Evolutionary conservation across 2,888 invertebrate species (phyloP), one percentile per base, ranked within the genome.

Genomic region (Zygaena filipendulae): DNA sequence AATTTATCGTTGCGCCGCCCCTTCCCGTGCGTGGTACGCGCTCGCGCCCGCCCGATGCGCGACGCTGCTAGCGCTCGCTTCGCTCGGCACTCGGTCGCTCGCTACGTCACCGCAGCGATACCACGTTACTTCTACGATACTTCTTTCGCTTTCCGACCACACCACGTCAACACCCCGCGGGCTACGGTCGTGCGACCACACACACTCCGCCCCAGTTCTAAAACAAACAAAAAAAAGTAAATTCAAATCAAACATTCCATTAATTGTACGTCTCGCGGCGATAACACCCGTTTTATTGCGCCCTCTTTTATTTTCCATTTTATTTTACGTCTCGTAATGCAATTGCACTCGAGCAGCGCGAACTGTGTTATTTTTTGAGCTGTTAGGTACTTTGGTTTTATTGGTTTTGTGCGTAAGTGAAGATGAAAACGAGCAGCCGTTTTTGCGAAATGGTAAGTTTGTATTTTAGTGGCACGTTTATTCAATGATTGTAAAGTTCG

Each of bases 311-410:
- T 63, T 62, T 61, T 54, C 60, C 46, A 62, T 72, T 70, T 71
- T 71, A 74, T 71, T 64, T 67, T 64, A 52, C 60, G 53, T 64
- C 58, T 52, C 51, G 52, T 71, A 77, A 74, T 74, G 67, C 72
- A 71, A 75, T 74, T 74, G 70, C 72, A 74, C 48, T 68, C 68
- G 62, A 71, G 62, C 67, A 64, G 51, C 59, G 57, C 63, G 59
- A 58, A 55, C 60, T 48, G 49, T 63, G 62, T 61, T 67, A 64
- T 61, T 60, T 58, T 58, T 58, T 53, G 43, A 49, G 47, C 53
- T 54, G 57, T 61, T 60, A 55, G 53, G n/a, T n/a, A n/a, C 52
- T 42, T 52, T 47, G 43, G 57, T 67, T 67, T 70, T 61, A 59
- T 69, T 62, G 54, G 56, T 63, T 64, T 57, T 47, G 70, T 72